Evolutionary conservation across 2,797 vertebrate species (phyloP).

Genomic region (Rhinichthys osculus): DNA sequence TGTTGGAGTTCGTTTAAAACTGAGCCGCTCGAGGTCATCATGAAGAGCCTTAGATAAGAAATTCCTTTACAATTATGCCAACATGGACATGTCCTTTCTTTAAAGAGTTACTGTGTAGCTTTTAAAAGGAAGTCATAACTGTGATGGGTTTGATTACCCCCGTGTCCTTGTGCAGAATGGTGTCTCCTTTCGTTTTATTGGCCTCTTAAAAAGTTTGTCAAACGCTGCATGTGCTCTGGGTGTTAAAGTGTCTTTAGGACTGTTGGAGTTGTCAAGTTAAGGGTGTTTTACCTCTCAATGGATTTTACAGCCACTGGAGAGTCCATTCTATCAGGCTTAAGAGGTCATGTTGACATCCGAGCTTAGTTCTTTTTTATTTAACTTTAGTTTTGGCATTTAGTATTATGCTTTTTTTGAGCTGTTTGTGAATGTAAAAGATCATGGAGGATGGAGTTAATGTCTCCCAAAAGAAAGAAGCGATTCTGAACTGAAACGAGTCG

Average conservation of each 20-base stretch:
- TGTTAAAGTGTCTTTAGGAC: constrained; percentile 44
- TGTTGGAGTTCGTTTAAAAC: constrained; percentile 15
- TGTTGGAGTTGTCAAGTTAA: constrained; percentile 45
- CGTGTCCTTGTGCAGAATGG: constrained; percentile 52
- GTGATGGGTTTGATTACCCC: constrained; percentile 33
- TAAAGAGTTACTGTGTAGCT: constrained; percentile 49
- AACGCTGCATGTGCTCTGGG: constrained; percentile 30
- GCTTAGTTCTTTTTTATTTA: background rate
- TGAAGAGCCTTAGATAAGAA: constrained; percentile 53
- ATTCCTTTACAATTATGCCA: constrained; percentile 54
- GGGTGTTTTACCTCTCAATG: constrained; percentile 27
- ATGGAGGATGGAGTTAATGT: background rate
- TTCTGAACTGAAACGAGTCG: background rate
- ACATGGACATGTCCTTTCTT: constrained; percentile 47
- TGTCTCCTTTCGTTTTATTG: constrained; percentile 61
- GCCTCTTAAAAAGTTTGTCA: constrained; percentile 47
- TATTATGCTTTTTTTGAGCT: background rate
- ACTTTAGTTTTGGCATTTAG: background rate
- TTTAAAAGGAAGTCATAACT: constrained; percentile 31
- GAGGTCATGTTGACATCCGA: constrained; percentile 8
- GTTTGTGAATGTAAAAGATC: background rate
- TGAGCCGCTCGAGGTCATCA: constrained; percentile 47
- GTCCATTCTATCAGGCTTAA: background rate
- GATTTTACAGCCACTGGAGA: constrained; percentile 41
- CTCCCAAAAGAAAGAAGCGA: too few species aligned